Evolutionary conservation across 2,888 invertebrate genomes (phyloP).

Genomic region (Xylota sylvarum): DNA sequence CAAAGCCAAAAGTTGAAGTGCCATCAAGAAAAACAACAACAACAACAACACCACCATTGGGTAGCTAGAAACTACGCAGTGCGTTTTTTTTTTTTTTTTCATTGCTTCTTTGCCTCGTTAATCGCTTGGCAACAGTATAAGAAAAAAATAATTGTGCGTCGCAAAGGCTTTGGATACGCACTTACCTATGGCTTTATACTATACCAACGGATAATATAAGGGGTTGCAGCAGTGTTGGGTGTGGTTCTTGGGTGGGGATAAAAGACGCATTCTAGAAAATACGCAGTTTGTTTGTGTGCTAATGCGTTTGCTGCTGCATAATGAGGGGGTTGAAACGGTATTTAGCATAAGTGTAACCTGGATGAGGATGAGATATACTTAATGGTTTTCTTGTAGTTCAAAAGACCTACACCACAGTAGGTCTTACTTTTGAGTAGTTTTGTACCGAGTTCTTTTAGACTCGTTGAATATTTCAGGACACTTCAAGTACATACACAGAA

Average conservation of each 20-base stretch:
- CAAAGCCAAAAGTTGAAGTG: conserved; percentile 74
- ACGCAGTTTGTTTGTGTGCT: conserved; percentile 35
- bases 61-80: conserved; percentile 68
- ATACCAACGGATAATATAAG: conserved; percentile 20
- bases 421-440: conserved; percentile 19
- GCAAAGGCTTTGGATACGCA: conserved; percentile 65
- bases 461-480: neutral
- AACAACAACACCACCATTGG: conserved; percentile 24
- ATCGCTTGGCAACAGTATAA: conserved; percentile 66
- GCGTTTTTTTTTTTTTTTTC: conserved; percentile 51
- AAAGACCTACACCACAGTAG: conserved; percentile 25
- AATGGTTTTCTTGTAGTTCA: conserved; percentile 33
- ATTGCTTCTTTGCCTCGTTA: conserved; percentile 40
- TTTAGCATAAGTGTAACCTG: conserved; percentile 15
- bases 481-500: neutral
- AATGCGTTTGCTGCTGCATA: conserved; percentile 21
- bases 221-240: conserved; percentile 48
- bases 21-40: conserved; percentile 42
- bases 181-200: conserved; percentile 55
- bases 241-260: conserved; percentile 23
- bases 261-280: conserved; percentile 44
- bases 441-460: neutral
- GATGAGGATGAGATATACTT: neutral
- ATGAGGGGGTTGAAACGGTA: conserved; percentile 21
- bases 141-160: conserved; percentile 64